phyloP scores from a whole-genome alignment of 92 coral and sea anemone species.

The Porites rus region DNA sequence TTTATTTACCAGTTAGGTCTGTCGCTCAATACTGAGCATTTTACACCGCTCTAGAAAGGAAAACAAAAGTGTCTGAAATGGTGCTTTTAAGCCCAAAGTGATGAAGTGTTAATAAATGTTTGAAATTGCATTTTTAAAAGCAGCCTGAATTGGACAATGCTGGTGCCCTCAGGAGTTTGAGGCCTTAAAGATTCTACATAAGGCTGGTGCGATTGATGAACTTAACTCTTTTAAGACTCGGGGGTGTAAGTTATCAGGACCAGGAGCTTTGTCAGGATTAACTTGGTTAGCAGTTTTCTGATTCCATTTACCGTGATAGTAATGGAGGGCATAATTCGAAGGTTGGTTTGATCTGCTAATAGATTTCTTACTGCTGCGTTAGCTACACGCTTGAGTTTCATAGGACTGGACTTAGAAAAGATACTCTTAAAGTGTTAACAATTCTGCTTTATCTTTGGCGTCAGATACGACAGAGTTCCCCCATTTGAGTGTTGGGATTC shows the following conservation, averaged over 20 bases:
- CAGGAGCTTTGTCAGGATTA: slow-evolving; percentile 44
- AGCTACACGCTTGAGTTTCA: slow-evolving; percentile 48
- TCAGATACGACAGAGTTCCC: no score
- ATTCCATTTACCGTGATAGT: slow-evolving; percentile 14
- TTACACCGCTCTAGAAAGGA: no score
- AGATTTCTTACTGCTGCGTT: slow-evolving; percentile 15
- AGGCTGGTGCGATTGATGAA: slow-evolving; percentile 41
- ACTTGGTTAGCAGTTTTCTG: slow-evolving; percentile 4
- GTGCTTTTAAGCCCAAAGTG: no score
- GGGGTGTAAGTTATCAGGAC: slow-evolving; percentile 41
- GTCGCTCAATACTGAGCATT: no score
- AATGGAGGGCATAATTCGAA: slow-evolving; percentile 23
- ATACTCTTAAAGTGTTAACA: slow-evolving; percentile 12
- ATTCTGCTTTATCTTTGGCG: slow-evolving; percentile 10
- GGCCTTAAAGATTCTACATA: slow-evolving; percentile 36
- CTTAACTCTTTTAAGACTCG: slow-evolving; percentile 51
- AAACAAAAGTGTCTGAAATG: no score
- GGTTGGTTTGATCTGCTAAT: not conserved
- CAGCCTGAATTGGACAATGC: no score
- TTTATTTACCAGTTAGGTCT: no score
- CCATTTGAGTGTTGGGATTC: no score
- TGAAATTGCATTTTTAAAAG: no score
- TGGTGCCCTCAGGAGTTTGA: not conserved
- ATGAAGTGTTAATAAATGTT: no score
- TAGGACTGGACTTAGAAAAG: slow-evolving; percentile 8